Conservation (phyloP, 2,797 vertebrate genomes). For the Parambassis ranga region DNA sequence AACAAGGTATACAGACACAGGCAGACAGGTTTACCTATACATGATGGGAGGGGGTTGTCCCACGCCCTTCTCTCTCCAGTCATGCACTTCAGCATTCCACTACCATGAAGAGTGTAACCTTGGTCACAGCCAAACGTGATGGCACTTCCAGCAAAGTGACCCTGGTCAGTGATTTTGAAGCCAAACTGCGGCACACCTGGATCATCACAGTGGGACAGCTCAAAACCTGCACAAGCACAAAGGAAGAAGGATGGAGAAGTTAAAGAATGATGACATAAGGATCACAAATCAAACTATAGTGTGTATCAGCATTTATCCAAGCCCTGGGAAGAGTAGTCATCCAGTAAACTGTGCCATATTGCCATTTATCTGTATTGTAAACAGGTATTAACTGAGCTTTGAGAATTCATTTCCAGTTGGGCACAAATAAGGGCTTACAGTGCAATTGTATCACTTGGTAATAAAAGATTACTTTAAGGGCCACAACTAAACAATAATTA, state of each 20-base stretch:
- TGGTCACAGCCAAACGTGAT: slow-evolving; percentile 95
- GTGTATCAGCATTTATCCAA: background rate
- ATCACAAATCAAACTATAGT: background rate
- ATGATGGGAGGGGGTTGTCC: slow-evolving; percentile 94
- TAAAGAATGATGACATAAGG: background rate
- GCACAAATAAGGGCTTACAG: slow-evolving; percentile 38
- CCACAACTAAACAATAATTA: slow-evolving; percentile 55
- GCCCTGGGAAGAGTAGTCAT: background rate
- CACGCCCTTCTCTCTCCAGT: slow-evolving; percentile 94
- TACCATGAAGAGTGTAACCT: slow-evolving; percentile 95
- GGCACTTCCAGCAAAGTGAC: slow-evolving; percentile 94
- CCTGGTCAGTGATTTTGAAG: slow-evolving; percentile 95
- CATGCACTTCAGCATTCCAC: slow-evolving; percentile 92
- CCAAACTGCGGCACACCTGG: slow-evolving; percentile 97
- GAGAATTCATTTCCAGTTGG: slow-evolving; percentile 52
- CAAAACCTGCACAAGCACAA: slow-evolving; percentile 85
- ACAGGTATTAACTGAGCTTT: slow-evolving; percentile 48
- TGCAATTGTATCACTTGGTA: slow-evolving; percentile 48
- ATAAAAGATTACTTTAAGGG: slow-evolving; percentile 54
- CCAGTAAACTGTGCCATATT: slow-evolving; percentile 2
- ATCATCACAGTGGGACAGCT: slow-evolving; percentile 96
- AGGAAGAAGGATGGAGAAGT: background rate
- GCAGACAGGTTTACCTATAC: slow-evolving; percentile 84
- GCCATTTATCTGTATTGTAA: slow-evolving; percentile 34
- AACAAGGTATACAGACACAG: background rate